Percentiles rank a stretch among this genome's conserved stretches.
These are phyloP conservation scores for Chaetodon trifascialis DNA, from an alignment of 2,113 vertebrate species.

Conservation along the genomic window DNA sequence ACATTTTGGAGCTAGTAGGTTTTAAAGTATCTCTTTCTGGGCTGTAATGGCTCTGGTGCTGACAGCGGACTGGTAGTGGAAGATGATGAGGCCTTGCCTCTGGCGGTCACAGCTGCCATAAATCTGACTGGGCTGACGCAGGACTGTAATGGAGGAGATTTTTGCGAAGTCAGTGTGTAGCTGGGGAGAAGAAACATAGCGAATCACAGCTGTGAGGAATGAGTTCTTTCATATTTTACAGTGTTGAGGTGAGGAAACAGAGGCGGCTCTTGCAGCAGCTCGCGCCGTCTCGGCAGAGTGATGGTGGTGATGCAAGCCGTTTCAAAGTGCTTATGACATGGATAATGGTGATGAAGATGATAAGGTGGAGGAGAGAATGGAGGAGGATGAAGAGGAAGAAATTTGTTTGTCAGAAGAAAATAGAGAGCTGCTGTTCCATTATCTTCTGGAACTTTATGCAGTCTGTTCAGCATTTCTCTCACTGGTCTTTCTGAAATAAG, in stretches of 20 bases:
- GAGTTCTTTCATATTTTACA: constrained; percentile 46
- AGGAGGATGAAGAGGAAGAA: background rate
- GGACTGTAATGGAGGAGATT: constrained; percentile 44
- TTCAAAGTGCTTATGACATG: constrained; percentile 4
- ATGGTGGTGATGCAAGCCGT: constrained; percentile 10
- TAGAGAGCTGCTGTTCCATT: background rate
- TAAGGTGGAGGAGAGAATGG: background rate
- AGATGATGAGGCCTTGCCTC: constrained; percentile 31
- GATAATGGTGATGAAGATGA: background rate
- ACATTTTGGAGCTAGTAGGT: background rate
- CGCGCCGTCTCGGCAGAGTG: background rate
- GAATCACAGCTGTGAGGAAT: constrained; percentile 20
- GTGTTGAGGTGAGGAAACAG: constrained; percentile 18
- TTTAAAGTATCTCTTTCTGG: constrained; percentile 5
- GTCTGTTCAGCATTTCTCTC: background rate
- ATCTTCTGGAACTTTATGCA: background rate
- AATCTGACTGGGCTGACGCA: constrained; percentile 38
- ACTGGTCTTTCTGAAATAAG: background rate
- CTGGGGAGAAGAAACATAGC: background rate
- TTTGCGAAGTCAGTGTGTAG: constrained; percentile 36
- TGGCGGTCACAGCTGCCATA: constrained; percentile 27
- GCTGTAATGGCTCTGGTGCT: constrained; percentile 17
- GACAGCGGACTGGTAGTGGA: background rate
- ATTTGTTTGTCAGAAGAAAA: constrained; percentile 6
- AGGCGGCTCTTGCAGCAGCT: background rate